Conservation (phyloP, 2,888 invertebrate genomes). For the Leucophenga montana region DNA sequence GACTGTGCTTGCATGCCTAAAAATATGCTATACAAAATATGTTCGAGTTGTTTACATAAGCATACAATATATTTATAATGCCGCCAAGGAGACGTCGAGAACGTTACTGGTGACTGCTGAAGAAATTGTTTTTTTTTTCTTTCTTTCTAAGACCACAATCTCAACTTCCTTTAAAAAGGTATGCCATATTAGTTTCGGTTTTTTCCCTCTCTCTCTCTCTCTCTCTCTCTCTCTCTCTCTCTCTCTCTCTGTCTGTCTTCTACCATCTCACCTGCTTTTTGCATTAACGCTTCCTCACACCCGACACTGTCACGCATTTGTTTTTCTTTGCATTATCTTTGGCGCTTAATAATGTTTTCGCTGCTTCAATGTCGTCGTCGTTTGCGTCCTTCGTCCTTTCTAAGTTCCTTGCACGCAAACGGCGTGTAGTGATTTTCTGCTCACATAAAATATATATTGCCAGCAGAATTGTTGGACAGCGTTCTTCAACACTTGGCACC, state of each 20-base stretch:
- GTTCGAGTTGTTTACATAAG: constrained; percentile 53
- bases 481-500: neutral
- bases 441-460: constrained; percentile 4
- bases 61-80: constrained; percentile 41
- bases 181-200: constrained; percentile 54
- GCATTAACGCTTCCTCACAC: neutral
- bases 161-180: neutral
- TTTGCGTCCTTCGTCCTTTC: neutral
- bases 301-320: constrained; percentile 39
- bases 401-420: constrained; percentile 55
- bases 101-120: constrained; percentile 31
- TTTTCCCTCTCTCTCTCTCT: no score
- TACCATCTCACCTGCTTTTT: neutral
- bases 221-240: no score
- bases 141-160: no score
- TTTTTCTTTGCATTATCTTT: constrained; percentile 59
- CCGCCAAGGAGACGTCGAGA: neutral
- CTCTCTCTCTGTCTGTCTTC: no score
- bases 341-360: constrained; percentile 56
- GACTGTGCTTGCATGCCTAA: constrained; percentile 32
- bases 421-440: constrained; percentile 50
- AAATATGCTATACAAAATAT: constrained; percentile 47
- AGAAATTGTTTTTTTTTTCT: no score
- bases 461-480: neutral
- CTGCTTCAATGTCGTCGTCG: neutral